These are phyloP conservation scores for Metalampra italica DNA, from an alignment of 2,888 invertebrate genomes.

Conservation along the genomic window DNA sequence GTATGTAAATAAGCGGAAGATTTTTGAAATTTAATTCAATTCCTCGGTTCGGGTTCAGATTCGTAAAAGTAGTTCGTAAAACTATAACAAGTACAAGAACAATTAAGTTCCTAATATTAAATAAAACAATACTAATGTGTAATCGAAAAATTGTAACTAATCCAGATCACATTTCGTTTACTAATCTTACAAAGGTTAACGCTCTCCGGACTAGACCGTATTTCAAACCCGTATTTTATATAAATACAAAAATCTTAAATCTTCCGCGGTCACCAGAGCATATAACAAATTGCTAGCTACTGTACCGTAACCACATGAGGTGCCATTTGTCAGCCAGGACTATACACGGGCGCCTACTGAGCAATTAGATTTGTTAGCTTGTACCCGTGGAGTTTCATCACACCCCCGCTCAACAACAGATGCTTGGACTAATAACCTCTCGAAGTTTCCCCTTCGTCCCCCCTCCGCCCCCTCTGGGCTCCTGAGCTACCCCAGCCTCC, in stretches of 20 bases:
- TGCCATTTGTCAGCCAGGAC: slow-evolving; percentile 64
- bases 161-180: background rate
- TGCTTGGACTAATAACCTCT: slow-evolving; percentile 81
- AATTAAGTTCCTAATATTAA: too few relatives aligned
- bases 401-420: slow-evolving; percentile 79
- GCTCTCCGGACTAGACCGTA: background rate
- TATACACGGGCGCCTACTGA: slow-evolving; percentile 73
- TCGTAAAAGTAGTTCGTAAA: too few relatives aligned
- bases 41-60: too few relatives aligned
- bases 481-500: slow-evolving; percentile 61
- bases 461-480: slow-evolving; percentile 54
- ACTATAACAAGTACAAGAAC: too few relatives aligned
- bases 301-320: slow-evolving; percentile 57
- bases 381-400: slow-evolving; percentile 76
- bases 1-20: too few relatives aligned
- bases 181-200: background rate
- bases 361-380: slow-evolving; percentile 79
- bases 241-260: slow-evolving; percentile 33
- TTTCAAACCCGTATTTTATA: slow-evolving; percentile 6
- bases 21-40: too few relatives aligned
- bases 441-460: slow-evolving; percentile 73
- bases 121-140: too few relatives aligned
- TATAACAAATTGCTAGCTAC: slow-evolving; percentile 58
- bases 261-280: slow-evolving; percentile 59
- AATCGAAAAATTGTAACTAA: too few relatives aligned